A percentile compares a stretch with the other conserved stretches of the same genome.
phyloP scores from a whole-genome alignment of 2,797 vertebrate genomes.

The Oryzias dopingdopingensis region DNA sequence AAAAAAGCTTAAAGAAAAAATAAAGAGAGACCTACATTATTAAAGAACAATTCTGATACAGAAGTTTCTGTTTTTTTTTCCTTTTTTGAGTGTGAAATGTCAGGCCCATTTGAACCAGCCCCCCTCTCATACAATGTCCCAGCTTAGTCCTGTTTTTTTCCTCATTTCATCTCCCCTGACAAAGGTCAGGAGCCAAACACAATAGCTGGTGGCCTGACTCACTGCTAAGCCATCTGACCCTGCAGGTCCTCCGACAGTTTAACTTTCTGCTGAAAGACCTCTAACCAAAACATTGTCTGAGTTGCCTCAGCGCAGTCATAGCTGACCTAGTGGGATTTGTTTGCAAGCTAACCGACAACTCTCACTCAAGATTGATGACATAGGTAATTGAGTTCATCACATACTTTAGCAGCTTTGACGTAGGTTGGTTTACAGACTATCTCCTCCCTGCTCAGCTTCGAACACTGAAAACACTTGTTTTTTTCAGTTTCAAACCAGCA shows the following conservation, averaged over 20 bases:
- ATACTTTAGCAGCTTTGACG: conserved; percentile 3
- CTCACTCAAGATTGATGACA: conserved; percentile 2
- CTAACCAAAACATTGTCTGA: conserved; percentile 38
- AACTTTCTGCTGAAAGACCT: conserved; percentile 28
- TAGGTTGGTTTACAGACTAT: conserved; percentile 9
- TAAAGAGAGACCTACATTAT: neutral
- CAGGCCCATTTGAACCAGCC: too few species aligned
- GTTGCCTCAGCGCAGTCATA: neutral
- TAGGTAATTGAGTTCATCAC: neutral
- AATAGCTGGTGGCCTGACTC: conserved; percentile 66
- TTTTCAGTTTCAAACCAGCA: conserved; percentile 20
- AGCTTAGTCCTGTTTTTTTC: conserved; percentile 33
- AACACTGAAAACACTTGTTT: conserved; percentile 22
- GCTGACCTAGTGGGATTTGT: too few species aligned
- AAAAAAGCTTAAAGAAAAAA: conserved; percentile 19
- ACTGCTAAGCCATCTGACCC: conserved; percentile 41
- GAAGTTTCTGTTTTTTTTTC: too few species aligned
- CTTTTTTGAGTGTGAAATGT: too few species aligned
- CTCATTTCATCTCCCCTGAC: conserved; percentile 27
- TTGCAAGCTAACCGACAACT: too few species aligned
- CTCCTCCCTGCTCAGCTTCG: neutral
- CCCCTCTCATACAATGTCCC: conserved; percentile 21
- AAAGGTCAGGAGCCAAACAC: conserved; percentile 57
- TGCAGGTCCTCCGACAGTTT: conserved; percentile 28
- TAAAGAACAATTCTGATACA: neutral